Conservation (phyloP, 1,140 invertebrate species). For the Argopecten irradians region DNA sequence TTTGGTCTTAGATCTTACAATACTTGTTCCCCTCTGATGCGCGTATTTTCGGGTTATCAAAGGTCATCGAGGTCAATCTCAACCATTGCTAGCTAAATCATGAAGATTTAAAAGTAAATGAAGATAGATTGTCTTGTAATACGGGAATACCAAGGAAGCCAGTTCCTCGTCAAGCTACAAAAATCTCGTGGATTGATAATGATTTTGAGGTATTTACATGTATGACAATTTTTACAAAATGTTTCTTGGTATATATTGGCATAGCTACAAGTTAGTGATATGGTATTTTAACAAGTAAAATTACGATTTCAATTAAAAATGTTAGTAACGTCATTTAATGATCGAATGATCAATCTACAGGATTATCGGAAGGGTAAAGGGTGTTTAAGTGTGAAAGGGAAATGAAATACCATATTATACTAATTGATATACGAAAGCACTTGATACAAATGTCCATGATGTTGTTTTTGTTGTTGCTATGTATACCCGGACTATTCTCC, state of each 20-base stretch:
- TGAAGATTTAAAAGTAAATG: neutral
- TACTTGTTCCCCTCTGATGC: slow-evolving; percentile 14
- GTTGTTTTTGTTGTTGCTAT: neutral
- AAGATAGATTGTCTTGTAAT: too few relatives aligned
- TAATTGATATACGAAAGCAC: neutral
- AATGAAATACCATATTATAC: neutral
- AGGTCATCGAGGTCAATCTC: slow-evolving; percentile 20
- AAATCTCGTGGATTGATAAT: too few relatives aligned
- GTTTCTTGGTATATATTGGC: too few relatives aligned
- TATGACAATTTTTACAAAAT: too few relatives aligned
- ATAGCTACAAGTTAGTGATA: neutral
- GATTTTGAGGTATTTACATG: too few relatives aligned
- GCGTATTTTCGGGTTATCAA: neutral
- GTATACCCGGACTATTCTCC: neutral
- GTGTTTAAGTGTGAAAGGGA: neutral
- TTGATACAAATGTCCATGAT: neutral
- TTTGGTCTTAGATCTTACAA: slow-evolving; percentile 10
- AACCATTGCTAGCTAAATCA: neutral
- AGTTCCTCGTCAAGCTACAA: too few relatives aligned
- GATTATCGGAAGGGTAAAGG: neutral
- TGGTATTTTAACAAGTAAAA: neutral
- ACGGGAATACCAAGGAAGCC: too few relatives aligned
- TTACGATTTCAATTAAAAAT: neutral
- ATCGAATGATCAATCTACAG: neutral
- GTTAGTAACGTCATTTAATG: neutral